Base-by-base conservation (phyloP, 1,140 invertebrate genomes). In the Schlechtendalia chinensis region DNA sequence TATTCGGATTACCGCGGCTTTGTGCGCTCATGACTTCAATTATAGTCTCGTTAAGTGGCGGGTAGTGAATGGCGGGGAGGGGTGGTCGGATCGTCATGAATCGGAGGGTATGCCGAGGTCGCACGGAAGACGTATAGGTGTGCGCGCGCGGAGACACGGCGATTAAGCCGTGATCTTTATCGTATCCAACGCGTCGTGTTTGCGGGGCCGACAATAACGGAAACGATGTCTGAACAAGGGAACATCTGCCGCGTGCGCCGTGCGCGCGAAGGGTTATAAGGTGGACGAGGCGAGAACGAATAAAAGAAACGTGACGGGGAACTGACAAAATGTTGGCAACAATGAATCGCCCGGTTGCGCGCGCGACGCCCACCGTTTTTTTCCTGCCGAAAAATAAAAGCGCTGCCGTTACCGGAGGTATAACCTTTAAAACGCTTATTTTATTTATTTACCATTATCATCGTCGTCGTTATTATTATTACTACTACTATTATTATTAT, bases 311-410 rank as follows among this genome's bases (percentile, higher is more conserved):
- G 58, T 79, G 75, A 61, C 75, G 61, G 75, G 56, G 75, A 79
- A 79, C 56, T 79, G 75, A 79, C 75, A 79, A 79, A 79, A 79
- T 79, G 75, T 79, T 79, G 75, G 75, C 58, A 79, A 79, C 75
- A 79, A 79, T 79, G 75, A 79, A 79, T 63, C 32, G 75, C 45
- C n/a, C 58, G 75, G 75, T 63, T 79, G 75, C 58, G 59, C 58
- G 59, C 54, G 50, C 72, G 53, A 79, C 75, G 75, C 75, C 75
- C 75, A 79, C 75, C 58, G 75, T 45, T 79, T 79, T 79, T 79
- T 50, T 79, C 47, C 45, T 59, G 39, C 14, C 14, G 75, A 77
- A 77, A 77, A 77, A 77, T 79, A 79, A 79, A 79, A 79, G 58
- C 58, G 24, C n/a, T 50, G 32, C 58, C 39, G n/a, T n/a, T n/a